Base-by-base conservation (phyloP, 2,888 invertebrate genomes). In the Drosophila subsilvestris region DNA sequence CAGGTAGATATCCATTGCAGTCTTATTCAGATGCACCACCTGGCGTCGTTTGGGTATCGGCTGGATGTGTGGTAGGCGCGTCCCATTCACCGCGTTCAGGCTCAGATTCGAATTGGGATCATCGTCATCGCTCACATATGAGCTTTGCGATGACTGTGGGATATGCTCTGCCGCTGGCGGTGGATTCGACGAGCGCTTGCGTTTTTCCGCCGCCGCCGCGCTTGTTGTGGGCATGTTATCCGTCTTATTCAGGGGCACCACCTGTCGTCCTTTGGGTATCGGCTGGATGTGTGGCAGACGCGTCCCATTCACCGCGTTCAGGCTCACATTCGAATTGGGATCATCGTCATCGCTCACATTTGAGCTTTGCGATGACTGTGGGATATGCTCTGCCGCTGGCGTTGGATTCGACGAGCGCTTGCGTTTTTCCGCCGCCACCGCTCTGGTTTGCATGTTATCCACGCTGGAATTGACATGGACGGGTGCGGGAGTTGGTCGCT, bases 221-320 rank as follows among this genome's bases (percentile, higher is more conserved):
- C n/a, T n/a, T n/a, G n/a, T n/a, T n/a, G n/a, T n/a, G n/a, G n/a
- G n/a, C n/a, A n/a, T n/a, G n/a, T n/a, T n/a, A n/a, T n/a, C n/a
- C n/a, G n/a, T n/a, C n/a, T n/a, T n/a, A 0, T 72, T 73, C 0
- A 73, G 4, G 18, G 29, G 51, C 1, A 73, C 53, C 10, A 47
- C 42, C 17, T 57, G 49, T 0, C 72, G 72, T 12, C 73, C 17
- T 49, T 37, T 60, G 1, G 73, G 73, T 1, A 72, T 72, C 0
- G 73, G 73, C 42, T 73, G 73, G 6, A 72, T 47, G 9, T 73
- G 71, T 0, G 88, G 88, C 6, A 89, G 32, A 0, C 89, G 80
- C 0, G 76, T 78, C 0, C 90, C 88, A 57, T 86, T 86, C 0
- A 86, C 66, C 0, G 86, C 89, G 63, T 89, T 89, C 4, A 87